Percentiles rank a stretch among this genome's conserved stretches.
Evolutionary conservation across 2,888 invertebrate genomes (phyloP).

Genomic region (Arctia plantaginis): DNA sequence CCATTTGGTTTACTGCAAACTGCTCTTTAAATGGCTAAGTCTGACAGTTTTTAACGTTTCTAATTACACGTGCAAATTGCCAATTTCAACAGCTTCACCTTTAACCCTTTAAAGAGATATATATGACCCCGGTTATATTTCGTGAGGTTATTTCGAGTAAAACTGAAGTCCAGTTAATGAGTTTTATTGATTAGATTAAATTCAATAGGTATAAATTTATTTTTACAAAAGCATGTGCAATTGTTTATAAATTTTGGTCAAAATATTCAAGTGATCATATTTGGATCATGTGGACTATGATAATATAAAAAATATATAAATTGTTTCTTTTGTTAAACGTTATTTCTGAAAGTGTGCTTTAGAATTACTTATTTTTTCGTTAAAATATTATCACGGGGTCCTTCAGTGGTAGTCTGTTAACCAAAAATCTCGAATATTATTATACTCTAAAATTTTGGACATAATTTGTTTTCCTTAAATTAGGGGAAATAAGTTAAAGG

Average conservation of each 20-base stretch:
- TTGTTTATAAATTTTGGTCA: too few relatives aligned
- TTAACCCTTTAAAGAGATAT: conserved; percentile 3
- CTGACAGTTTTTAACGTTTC: conserved; percentile 14
- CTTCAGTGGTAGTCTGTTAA: background rate
- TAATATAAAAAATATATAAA: background rate
- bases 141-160: background rate
- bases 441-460: background rate
- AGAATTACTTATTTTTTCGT: too few relatives aligned
- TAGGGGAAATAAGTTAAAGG: background rate
- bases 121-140: background rate
- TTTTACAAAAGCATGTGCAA: too few relatives aligned
- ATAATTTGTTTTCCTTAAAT: background rate
- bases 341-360: too few relatives aligned
- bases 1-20: background rate
- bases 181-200: background rate
- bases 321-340: background rate
- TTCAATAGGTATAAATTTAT: too few relatives aligned
- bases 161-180: background rate
- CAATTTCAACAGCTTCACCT: conserved; percentile 8
- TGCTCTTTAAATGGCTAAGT: conserved; percentile 3
- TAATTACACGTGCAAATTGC: conserved; percentile 16
- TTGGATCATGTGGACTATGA: too few relatives aligned
- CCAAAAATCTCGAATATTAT: background rate
- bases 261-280: background rate
- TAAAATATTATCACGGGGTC: too few relatives aligned